Base-by-base conservation (phyloP, 2,113 vertebrate genomes). In the Carettochelys insculpta region DNA sequence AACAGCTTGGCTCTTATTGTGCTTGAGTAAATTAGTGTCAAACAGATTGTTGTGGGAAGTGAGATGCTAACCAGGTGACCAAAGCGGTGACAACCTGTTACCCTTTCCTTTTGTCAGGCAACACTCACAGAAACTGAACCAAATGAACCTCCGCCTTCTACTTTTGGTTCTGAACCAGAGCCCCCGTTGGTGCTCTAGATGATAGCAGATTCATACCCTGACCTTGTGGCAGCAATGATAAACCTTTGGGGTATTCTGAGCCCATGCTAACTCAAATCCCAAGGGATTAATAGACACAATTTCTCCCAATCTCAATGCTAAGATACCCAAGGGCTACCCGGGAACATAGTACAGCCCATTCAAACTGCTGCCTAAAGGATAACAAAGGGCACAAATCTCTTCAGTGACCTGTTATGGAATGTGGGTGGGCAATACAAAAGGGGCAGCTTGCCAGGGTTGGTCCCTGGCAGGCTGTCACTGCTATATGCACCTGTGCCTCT, bases 31-130 rank as follows among this genome's bases (percentile, higher is more conserved):
- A 61, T 52, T 41, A 38, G 82, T 14, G 76, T 90, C 27, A n/a
- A 82, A 86, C 92, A 95, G 91, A 56, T 80, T 87, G 93, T 0
- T 12, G 79, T 87, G 83, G 93, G 90, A 75, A 86, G 86, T 5
- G 20, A 88, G n/a, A 27, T 1, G 0, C n/a, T 54, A 61, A 38
- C 65, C 87, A 68, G 85, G 93, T 94, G 93, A 93, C 58, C 86
- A 38, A 20, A 0, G 2, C 54, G 1, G 79, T 10, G 54, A 52
- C 85, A 85, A 71, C 89, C 82, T 88, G 75, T 68, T 82, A 88
- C 2, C 0, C 4, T 86, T 45, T 24, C 58, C 51, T 65, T 51
- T 61, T 8, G 52, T 65, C n/a, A 52, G 53, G n/a, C 1, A 9
- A 77, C 13, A 34, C 82, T 83, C 86, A n/a, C 19, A 68, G n/a